phyloP scores from a whole-genome alignment of 2,888 invertebrate genomes.

The Volucella inflata region DNA sequence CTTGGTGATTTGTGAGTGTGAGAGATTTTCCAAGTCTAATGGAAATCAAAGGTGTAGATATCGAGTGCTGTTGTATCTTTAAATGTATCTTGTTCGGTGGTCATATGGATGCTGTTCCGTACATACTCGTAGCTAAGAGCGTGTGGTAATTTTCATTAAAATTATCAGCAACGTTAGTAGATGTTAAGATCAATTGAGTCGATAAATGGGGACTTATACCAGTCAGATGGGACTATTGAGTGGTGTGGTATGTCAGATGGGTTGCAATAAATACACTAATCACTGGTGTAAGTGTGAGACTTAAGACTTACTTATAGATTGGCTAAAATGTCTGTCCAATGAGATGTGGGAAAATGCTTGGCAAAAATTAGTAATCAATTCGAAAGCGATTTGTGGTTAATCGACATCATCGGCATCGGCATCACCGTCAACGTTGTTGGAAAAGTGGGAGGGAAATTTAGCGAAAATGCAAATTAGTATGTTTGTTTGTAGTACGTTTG shows the following conservation, averaged over 20 bases:
- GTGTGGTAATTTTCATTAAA: constrained; percentile 74
- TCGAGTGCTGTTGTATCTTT: constrained; percentile 59
- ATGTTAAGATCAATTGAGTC: constrained; percentile 64
- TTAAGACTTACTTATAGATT: constrained; percentile 19
- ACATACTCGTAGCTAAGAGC: constrained; percentile 37
- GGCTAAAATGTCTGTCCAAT: constrained; percentile 33
- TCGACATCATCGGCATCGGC: not conserved
- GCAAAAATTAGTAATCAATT: constrained; percentile 45
- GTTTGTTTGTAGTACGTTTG: constrained; percentile 41
- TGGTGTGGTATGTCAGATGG: constrained; percentile 34
- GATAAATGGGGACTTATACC: constrained; percentile 51
- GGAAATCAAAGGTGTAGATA: constrained; percentile 65
- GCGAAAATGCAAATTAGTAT: constrained; percentile 43
- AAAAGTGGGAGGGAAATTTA: constrained; percentile 23
- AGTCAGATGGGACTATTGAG: no score
- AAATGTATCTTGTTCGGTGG: constrained; percentile 67
- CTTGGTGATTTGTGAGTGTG: constrained; percentile 32
- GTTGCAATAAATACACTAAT: constrained; percentile 59
- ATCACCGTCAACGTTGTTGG: constrained; percentile 24
- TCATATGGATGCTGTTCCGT: constrained; percentile 25
- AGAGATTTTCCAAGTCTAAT: constrained; percentile 44
- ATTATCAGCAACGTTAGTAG: constrained; percentile 58
- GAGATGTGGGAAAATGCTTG: constrained; percentile 55
- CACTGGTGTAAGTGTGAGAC: constrained; percentile 49
- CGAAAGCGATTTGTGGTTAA: constrained; percentile 59